These are phyloP conservation scores for Larimichthys polyactis DNA, from an alignment of 2,113 vertebrate genomes.

Conservation along the genomic window DNA sequence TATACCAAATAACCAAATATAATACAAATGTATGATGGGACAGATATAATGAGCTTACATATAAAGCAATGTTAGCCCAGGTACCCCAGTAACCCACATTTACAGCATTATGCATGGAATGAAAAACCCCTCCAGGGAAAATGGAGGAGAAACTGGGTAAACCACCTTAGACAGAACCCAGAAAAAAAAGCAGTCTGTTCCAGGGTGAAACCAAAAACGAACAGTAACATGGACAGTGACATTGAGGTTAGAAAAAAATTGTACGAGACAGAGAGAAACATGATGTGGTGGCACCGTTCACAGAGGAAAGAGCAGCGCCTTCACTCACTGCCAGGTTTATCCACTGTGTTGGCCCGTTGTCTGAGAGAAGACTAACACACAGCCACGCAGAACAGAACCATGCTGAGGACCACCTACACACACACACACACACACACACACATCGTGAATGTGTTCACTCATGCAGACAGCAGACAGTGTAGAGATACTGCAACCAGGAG, in stretches of 20 bases:
- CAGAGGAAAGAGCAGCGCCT: background rate
- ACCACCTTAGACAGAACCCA: background rate
- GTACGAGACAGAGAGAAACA: background rate
- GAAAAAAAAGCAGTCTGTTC: background rate
- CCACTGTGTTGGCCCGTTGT: background rate
- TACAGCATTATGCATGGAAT: background rate
- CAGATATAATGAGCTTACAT: background rate
- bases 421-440: background rate
- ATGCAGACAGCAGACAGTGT: background rate
- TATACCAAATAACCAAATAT: background rate
- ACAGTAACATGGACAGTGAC: background rate
- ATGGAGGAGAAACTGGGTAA: too few species aligned
- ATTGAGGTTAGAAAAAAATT: background rate
- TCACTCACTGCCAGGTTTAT: constrained; percentile 10
- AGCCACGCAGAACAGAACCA: background rate
- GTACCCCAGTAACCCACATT: background rate
- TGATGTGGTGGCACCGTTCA: constrained; percentile 1
- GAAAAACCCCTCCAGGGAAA: too few species aligned
- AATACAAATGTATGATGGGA: background rate
- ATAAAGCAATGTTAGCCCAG: background rate
- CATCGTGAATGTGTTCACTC: background rate
- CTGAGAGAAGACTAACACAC: constrained; percentile 20
- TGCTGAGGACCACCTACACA: constrained; percentile 21
- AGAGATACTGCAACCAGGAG: background rate
- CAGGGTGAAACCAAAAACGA: background rate